Evolutionary conservation across 2,888 invertebrate species (phyloP).

Genomic region (Drosophila histrio): DNA sequence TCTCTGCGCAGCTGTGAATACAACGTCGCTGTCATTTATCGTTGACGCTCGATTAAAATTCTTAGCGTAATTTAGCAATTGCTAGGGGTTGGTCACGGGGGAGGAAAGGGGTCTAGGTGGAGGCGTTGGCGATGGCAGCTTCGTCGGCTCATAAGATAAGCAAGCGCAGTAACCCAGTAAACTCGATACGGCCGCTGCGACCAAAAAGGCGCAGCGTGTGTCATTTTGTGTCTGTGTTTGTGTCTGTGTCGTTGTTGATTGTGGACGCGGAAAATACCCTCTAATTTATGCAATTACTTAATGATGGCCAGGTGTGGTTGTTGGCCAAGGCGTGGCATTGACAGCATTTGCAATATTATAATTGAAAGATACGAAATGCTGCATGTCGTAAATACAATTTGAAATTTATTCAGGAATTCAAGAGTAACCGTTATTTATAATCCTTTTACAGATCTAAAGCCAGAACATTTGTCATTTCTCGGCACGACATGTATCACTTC

Average conservation of each 20-base stretch:
- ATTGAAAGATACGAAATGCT: not conserved
- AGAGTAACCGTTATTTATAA: not conserved
- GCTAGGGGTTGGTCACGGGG: constrained; percentile 17
- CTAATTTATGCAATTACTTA: constrained; percentile 29
- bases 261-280: constrained; percentile 30
- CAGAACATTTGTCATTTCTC: not conserved
- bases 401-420: constrained; percentile 19
- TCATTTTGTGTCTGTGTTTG: not conserved
- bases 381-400: not conserved
- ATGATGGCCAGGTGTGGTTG: constrained; percentile 23
- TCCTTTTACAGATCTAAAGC: not conserved
- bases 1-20: constrained; percentile 34
- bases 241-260: not conserved
- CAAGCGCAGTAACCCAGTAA: constrained; percentile 42
- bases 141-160: constrained; percentile 5
- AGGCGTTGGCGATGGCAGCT: constrained; percentile 16
- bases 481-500: not conserved
- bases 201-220: constrained; percentile 1
- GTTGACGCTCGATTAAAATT: constrained; percentile 77
- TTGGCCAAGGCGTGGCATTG: constrained; percentile 3
- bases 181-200: constrained; percentile 13
- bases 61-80: constrained; percentile 72
- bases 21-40: constrained; percentile 61
- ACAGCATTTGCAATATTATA: not conserved
- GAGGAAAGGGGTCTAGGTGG: not conserved